Percentiles rank a stretch among this genome's conserved stretches.
Evolutionary conservation across 2,888 invertebrate genomes (phyloP).

Genomic region (Melanotus villosus): DNA sequence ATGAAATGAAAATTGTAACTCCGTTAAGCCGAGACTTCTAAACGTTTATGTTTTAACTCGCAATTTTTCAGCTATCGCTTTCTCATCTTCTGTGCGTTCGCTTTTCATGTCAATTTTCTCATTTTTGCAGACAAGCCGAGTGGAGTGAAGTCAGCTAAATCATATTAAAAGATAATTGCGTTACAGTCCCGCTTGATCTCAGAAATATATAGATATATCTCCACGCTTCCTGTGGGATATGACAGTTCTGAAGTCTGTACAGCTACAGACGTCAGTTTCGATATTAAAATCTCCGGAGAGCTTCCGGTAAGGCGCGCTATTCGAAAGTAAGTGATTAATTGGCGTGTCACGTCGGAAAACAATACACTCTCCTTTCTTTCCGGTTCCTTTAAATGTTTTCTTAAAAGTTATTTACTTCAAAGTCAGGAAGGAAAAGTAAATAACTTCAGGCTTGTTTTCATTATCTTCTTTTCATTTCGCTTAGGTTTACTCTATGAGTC

Average conservation of each 20-base stretch:
- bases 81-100: conserved; percentile 40
- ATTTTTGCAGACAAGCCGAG: conserved; percentile 50
- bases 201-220: conserved; percentile 56
- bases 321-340: conserved; percentile 57
- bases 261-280: conserved; percentile 51
- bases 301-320: conserved; percentile 34
- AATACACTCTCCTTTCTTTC: conserved; percentile 54
- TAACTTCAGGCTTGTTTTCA: conserved; percentile 43
- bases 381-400: conserved; percentile 50
- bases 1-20: conserved; percentile 3
- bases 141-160: conserved; percentile 54
- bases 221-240: conserved; percentile 47
- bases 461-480: conserved; percentile 37
- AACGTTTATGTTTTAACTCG: conserved; percentile 24
- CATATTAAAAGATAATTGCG: conserved; percentile 60
- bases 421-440: conserved; percentile 45
- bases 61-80: conserved; percentile 39
- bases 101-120: conserved; percentile 56
- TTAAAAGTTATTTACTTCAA: conserved; percentile 49
- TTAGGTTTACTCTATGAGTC: conserved; percentile 25
- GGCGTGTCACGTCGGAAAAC: conserved; percentile 55
- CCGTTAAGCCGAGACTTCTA: background rate
- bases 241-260: conserved; percentile 47
- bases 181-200: conserved; percentile 57
- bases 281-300: conserved; percentile 53